These are phyloP conservation scores for Eupsilia transversa DNA, from an alignment of 2,888 invertebrate genomes.

Conservation along the genomic window DNA sequence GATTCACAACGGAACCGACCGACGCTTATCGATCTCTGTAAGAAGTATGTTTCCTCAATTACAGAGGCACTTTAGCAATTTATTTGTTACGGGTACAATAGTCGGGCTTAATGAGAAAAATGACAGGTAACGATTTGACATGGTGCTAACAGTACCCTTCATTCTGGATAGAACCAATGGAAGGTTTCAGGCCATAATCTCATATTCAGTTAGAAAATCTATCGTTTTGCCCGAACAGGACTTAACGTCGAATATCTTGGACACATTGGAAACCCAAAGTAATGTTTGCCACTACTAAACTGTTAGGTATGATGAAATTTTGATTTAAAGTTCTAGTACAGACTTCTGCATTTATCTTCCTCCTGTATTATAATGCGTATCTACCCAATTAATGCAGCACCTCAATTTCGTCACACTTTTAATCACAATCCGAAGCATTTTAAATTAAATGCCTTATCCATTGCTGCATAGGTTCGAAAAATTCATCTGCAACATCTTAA, in stretches of 20 bases:
- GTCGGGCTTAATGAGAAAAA: constrained; percentile 27
- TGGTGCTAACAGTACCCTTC: neutral
- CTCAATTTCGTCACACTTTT: no score
- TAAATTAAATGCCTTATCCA: no score
- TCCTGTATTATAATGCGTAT: neutral
- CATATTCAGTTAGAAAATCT: neutral
- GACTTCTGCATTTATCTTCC: no score
- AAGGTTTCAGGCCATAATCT: neutral
- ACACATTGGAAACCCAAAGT: neutral
- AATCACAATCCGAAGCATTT: no score
- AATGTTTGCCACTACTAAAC: neutral
- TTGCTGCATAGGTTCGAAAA: no score
- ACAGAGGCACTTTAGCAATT: constrained; percentile 40
- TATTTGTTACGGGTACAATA: constrained; percentile 42
- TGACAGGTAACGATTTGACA: neutral
- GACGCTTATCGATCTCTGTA: constrained; percentile 39
- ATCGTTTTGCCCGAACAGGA: neutral
- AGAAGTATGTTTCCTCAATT: constrained; percentile 57
- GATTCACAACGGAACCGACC: constrained; percentile 44
- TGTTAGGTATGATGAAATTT: neutral
- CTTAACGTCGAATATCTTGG: neutral
- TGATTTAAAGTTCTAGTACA: neutral
- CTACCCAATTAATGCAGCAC: neutral
- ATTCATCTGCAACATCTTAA: no score
- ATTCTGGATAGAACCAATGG: neutral